Conservation (phyloP, 2,113 vertebrate genomes). For the Pteruthius melanotis region DNA sequence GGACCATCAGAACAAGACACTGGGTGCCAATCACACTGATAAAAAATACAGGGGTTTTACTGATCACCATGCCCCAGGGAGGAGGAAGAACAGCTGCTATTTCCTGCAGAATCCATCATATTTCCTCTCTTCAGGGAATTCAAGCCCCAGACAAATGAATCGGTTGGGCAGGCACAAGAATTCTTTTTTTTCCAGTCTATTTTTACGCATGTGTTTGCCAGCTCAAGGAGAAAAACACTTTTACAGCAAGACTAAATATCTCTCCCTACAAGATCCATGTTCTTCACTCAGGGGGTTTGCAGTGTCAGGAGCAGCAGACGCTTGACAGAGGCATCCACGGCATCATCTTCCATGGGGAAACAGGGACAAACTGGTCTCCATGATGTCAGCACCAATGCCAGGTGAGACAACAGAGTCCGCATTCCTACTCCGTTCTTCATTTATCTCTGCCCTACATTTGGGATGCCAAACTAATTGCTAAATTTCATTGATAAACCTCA, state of each 20-base stretch:
- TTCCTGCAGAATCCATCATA: conserved; percentile 5
- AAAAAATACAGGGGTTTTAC: neutral
- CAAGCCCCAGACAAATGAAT: conserved; percentile 1
- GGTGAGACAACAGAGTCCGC: neutral
- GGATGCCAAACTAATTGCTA: neutral
- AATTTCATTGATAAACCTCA: neutral
- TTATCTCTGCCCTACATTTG: neutral
- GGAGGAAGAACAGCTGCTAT: conserved; percentile 48
- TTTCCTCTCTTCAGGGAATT: conserved; percentile 53
- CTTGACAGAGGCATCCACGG: neutral
- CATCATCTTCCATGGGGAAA: neutral
- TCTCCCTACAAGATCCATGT: neutral
- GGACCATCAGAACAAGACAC: neutral
- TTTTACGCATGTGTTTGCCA: conserved; percentile 1
- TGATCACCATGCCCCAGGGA: neutral
- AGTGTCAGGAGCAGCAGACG: neutral
- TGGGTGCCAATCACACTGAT: conserved; percentile 18
- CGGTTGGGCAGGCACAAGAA: conserved; percentile 27
- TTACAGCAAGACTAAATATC: neutral
- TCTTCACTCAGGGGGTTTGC: neutral
- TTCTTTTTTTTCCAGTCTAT: neutral
- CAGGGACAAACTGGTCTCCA: neutral
- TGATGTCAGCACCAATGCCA: neutral
- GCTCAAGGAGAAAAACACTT: conserved; percentile 25
- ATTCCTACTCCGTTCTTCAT: neutral